Evolutionary conservation across 1,140 invertebrate genomes (phyloP).

Genomic region (Wiebesia pumilae): DNA sequence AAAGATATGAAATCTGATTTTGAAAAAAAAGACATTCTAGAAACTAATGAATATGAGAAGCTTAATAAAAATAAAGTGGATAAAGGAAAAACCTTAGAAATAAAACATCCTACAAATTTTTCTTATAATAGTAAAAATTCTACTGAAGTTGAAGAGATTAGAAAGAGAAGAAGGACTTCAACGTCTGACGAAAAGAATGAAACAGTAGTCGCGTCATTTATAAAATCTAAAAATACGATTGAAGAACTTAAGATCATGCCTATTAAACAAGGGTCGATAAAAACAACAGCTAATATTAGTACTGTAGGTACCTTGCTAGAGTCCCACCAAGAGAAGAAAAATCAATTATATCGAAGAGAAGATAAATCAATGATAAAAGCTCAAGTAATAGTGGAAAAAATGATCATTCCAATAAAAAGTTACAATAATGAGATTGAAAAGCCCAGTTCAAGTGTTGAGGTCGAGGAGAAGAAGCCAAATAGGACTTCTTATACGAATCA

Average conservation of each 20-base stretch:
- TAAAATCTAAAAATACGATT: neutral
- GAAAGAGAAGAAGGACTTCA: neutral
- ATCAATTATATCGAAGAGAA: neutral
- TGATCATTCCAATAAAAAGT: constrained; percentile 30
- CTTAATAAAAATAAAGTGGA: neutral
- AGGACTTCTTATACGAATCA: constrained; percentile 65
- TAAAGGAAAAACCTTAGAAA: neutral
- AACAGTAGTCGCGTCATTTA: neutral
- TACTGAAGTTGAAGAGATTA: neutral
- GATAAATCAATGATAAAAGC: constrained; percentile 21
- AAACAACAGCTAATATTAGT: neutral
- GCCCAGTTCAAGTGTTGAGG: constrained; percentile 27
- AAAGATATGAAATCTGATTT: constrained; percentile 9
- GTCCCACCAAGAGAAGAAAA: constrained; percentile 19
- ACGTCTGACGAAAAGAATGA: neutral
- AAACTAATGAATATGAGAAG: neutral
- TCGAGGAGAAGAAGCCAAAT: constrained; percentile 28
- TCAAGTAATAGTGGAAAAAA: constrained; percentile 51
- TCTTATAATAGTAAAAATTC: neutral
- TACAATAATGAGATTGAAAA: constrained; percentile 30
- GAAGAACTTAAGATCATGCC: neutral
- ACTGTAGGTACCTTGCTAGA: neutral
- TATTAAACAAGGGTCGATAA: neutral
- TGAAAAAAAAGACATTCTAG: neutral
- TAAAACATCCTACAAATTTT: neutral